Evolutionary conservation across 53 echinoderm and acorn worm genomes (phyloP).

Genomic region (Antedon mediterranea): DNA sequence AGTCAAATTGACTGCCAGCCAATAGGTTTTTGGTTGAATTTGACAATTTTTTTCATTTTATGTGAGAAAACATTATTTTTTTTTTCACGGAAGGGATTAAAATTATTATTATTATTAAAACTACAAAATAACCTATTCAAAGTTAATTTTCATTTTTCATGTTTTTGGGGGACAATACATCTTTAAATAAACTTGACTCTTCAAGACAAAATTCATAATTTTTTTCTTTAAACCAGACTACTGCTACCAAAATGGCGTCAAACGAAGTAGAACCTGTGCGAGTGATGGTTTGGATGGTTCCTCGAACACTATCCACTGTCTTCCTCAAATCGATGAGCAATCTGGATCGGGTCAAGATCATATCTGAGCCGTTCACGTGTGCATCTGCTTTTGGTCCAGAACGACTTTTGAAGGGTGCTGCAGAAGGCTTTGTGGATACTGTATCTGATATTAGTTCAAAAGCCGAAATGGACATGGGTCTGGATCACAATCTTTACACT

Average conservation of each 20-base stretch:
- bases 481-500: constrained; percentile 2
- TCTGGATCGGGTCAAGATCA: neutral
- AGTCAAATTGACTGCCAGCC: too few species aligned
- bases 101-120: too few species aligned
- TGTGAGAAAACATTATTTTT: too few species aligned
- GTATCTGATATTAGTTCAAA: neutral
- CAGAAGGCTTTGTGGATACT: neutral
- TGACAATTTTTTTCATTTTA: too few species aligned
- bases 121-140: too few species aligned
- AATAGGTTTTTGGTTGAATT: too few species aligned
- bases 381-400: neutral
- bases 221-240: too few species aligned
- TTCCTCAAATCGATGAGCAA: neutral
- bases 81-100: too few species aligned
- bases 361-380: neutral
- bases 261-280: neutral
- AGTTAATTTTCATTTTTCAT: too few species aligned
- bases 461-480: neutral
- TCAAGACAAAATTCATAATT: too few species aligned
- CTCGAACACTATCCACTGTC: neutral
- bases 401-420: neutral
- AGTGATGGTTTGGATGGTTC: neutral
- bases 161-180: too few species aligned
- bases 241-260: neutral
- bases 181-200: too few species aligned